These are phyloP conservation scores for Odontocolon sp. DNA, from an alignment of 2,888 invertebrate species.

Conservation along the genomic window DNA sequence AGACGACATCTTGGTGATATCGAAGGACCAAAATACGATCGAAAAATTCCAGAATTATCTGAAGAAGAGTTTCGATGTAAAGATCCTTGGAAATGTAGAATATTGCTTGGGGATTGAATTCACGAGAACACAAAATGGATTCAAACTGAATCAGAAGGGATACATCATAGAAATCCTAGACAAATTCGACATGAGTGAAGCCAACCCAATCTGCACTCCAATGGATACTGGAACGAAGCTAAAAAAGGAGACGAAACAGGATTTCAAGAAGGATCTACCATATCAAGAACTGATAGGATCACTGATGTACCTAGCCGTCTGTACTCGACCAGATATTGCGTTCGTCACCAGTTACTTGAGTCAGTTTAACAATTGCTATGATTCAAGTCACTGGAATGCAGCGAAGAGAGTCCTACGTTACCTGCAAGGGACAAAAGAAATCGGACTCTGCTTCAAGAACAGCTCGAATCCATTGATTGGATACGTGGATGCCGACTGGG, in stretches of 20 bases:
- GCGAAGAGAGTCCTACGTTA: slow-evolving; percentile 46
- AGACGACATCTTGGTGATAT: no score
- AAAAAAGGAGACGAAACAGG: neutral
- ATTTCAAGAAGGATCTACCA: neutral
- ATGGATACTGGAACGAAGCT: neutral
- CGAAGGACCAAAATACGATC: neutral
- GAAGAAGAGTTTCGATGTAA: slow-evolving; percentile 48
- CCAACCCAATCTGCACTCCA: slow-evolving; percentile 64
- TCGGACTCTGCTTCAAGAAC: neutral
- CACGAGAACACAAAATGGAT: neutral
- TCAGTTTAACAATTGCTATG: slow-evolving; percentile 52
- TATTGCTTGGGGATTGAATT: slow-evolving; percentile 66
- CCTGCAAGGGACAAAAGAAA: slow-evolving; percentile 18
- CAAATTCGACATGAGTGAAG: slow-evolving; percentile 65
- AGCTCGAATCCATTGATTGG: slow-evolving; percentile 48
- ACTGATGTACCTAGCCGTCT: slow-evolving; percentile 57
- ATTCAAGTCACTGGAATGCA: slow-evolving; percentile 35
- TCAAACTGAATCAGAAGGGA: slow-evolving; percentile 54
- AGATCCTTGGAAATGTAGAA: slow-evolving; percentile 51
- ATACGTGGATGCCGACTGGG: slow-evolving; percentile 69
- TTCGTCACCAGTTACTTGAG: slow-evolving; percentile 54
- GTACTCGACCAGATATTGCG: slow-evolving; percentile 58
- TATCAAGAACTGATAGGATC: slow-evolving; percentile 48
- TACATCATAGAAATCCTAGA: slow-evolving; percentile 64
- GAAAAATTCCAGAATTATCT: slow-evolving; percentile 6